Base-by-base conservation (phyloP, 2,797 vertebrate species). In the Lutjanus argentimaculatus region DNA sequence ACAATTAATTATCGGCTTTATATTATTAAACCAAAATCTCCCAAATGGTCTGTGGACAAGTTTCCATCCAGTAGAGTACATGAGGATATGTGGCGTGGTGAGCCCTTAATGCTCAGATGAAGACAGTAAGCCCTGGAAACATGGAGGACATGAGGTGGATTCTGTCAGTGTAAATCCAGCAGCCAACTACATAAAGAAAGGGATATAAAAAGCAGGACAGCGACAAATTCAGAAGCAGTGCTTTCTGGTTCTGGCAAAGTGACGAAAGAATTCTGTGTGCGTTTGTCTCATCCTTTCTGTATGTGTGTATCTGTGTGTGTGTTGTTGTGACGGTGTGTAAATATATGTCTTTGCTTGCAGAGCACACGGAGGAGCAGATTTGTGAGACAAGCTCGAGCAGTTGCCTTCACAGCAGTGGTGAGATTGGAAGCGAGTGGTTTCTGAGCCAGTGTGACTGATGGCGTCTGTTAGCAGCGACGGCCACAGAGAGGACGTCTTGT, bases 381-480 rank as follows among this genome's bases (percentile, higher is more conserved):
- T 95, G 90, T 72, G 92, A 94, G 93, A 92, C 89, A 90, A 89
- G 92, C 91, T 83, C 7, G 82, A 94, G 89, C 94, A 94, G 93
- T 94, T 93, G 92, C 91, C 89, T 93, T 93, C 93, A 91, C 93
- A 93, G 93, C 92, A 90, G 91, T 92, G 89, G 91, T 90, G 93
- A 92, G 93, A 94, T 93, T 91, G 89, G 89, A 90, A 85, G 86
- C 74, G 46, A 92, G 88, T 63, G 89, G 61, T 85, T 91, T 92
- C 89, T 90, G 92, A 93, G 90, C 87, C 85, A 80, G 85, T 90
- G 89, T 92, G 94, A 93, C 89, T 90, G 93, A 93, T 93, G 90
- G 91, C 85, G 89, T 93, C 92, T 93, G 91, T 91, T 92, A 88
- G 89, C 77, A 57, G 86, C 53, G 72, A 79, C 25, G 85, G 88